Base-by-base conservation (phyloP, 2,888 invertebrate species). In the Mythimna lalbum region DNA sequence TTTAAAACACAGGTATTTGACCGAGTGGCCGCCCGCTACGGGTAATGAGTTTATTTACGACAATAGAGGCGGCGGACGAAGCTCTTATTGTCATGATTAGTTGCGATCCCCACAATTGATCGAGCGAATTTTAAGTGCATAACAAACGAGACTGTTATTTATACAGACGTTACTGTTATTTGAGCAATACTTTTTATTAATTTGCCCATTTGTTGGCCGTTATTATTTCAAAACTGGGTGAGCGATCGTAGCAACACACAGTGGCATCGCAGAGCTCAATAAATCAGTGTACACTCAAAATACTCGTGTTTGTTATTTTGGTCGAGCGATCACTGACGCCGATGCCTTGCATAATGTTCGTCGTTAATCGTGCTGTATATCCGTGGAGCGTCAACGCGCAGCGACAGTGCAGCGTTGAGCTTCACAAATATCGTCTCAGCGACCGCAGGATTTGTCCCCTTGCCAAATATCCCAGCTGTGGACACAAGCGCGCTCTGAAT, bases 381-480 rank as follows among this genome's bases (percentile, higher is more conserved):
- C 88, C 84, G 76, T 74, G 66, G 75, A 84, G 85, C 85, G 88
- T 90, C 91, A 89, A 89, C 90, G 89, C 79, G 80, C 83, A 80
- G 87, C 84, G 85, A 79, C 85, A 86, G 77, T 86, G 88, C 85
- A 87, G 71, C 72, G 84, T 78, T 82, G 85, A 85, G 83, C 78
- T 78, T 68, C 81, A 86, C 82, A 86, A 87, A 87, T 87, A 81
- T 82, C 70, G 86, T 84, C 83, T 87, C 87, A 82, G 77, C 83
- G 80, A 78, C 75, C 85, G 81, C 88, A 89, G 88, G 89, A 90
- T 86, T 92, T 92, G 92, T 92, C 89, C 90, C 89, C 85, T 91
- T 94, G 95, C 94, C 95, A 95, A 96, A 95, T 93, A 91, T 89
- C 91, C 91, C 94, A 93, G 93, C 93, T 93, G 94, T 90, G 92